Base-by-base conservation (phyloP, 1,140 invertebrate genomes). In the Arion vulgaris region DNA sequence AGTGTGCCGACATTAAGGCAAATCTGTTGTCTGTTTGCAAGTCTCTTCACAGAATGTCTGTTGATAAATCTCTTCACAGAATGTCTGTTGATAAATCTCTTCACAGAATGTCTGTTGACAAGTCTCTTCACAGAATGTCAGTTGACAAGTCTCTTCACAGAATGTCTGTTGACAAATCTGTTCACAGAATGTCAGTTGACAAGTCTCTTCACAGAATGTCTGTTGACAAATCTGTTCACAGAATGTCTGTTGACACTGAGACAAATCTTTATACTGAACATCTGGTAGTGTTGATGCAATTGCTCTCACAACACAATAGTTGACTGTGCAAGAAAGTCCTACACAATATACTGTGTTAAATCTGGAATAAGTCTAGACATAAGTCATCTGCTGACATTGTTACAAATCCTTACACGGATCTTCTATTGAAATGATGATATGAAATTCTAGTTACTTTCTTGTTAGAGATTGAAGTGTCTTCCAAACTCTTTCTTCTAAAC, bases 401-500 rank as follows among this genome's bases (percentile, higher is more conserved):
- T 2, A 57, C 9, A 2, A 45, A 45, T 45, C 41, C 28, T 78
- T 34, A 83, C 45, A 83, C 78, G 36, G 83, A 84, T 51, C 83
- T n/a, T 45, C 83, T 81, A 45, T 84, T 81, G 23, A 76, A 41
- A 28, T 77, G 28, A 26, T 75, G 39, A 38, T 76, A 36, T 9
- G 49, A 41, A 26, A 81, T 36, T 28, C 32, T 32, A 4, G 74
- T 28, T n/a, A 66, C 0, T 49, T 68, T 81, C 23, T 66, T 81
- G 23, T 79, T 84, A n/a, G 80, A 66, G 9, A 69, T 11, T 17
- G 66, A 32, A 1, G 51, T 4, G 38, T 81, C 84, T 19, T 86
- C 83, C 26, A 86, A 53, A 57, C 82, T 84, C 32, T 84, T 84
- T 76, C 80, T 68, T 26, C 82, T 41, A 68, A 86, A 86, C 15